phyloP scores from a whole-genome alignment of 2,113 vertebrate genomes.

The Bos taurus region ARS-UCD2.0 NC_037340.1:53541501-53542000 shows the following conservation, averaged over 20 bases:
- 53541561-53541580: too few species aligned
- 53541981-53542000: too few species aligned
- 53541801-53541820: background rate
- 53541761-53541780: background rate
- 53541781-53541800: background rate
- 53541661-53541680: background rate
- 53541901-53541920: background rate
- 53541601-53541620: too few species aligned
- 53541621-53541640: too few species aligned
- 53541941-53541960: background rate
- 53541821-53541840: background rate
- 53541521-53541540: too few species aligned
- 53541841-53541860: background rate
- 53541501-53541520: too few species aligned
- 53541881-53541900: background rate
- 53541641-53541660: background rate
- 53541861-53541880: background rate
- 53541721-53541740: background rate
- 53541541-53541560: too few species aligned
- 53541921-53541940: background rate
- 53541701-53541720: background rate
- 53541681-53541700: background rate
- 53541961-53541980: background rate
- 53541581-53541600: too few species aligned
- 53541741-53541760: background rate